These are phyloP conservation scores for Platyscapa corneri DNA, from an alignment of 1,140 invertebrate species.

Conservation along the genomic window DNA sequence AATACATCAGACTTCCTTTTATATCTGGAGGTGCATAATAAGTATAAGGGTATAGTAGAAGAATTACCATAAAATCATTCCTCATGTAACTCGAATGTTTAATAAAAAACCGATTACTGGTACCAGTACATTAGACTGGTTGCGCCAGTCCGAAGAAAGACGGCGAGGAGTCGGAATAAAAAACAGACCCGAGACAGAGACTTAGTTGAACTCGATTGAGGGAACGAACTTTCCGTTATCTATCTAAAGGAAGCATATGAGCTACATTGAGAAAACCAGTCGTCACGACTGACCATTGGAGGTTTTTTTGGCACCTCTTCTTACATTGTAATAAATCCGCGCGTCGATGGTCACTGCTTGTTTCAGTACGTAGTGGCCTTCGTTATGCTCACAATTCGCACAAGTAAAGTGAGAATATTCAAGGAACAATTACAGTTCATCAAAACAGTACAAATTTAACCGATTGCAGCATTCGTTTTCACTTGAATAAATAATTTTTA, in stretches of 20 bases:
- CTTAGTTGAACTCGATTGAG: background rate
- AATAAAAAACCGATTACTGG: constrained; percentile 22
- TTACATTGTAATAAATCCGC: background rate
- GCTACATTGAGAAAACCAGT: constrained; percentile 15
- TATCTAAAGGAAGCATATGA: background rate
- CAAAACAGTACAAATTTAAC: background rate
- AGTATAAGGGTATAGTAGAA: background rate
- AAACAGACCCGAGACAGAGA: background rate
- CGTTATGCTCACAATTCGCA: background rate
- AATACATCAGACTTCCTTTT: background rate
- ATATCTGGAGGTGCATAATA: background rate
- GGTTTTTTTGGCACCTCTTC: background rate
- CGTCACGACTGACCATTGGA: background rate
- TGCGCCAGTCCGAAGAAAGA: constrained; percentile 11
- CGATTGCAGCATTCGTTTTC: background rate
- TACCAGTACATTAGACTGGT: constrained; percentile 21
- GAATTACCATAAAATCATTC: constrained; percentile 47
- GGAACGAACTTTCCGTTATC: constrained; percentile 31
- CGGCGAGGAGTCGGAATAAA: background rate
- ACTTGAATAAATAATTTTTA: too few relatives aligned
- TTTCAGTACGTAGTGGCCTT: background rate
- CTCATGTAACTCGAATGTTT: background rate
- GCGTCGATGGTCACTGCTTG: background rate
- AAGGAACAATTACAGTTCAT: background rate
- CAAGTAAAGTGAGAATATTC: constrained; percentile 28